Evolutionary conservation across 2,888 invertebrate species (phyloP).

Genomic region (Sussaba pulchella): DNA sequence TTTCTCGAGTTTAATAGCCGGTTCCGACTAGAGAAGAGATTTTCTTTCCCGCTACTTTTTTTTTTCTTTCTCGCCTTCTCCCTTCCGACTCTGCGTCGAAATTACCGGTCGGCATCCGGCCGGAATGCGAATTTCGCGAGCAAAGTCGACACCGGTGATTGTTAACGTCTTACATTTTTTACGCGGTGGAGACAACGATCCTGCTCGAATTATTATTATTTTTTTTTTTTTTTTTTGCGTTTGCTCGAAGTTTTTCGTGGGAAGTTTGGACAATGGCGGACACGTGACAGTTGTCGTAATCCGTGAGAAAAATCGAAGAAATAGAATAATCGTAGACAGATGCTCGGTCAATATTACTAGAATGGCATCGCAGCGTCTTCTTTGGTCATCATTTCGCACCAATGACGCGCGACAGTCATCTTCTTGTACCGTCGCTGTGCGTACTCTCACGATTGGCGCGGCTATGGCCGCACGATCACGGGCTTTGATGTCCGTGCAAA

Average conservation of each 20-base stretch:
- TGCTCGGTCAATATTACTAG: conserved; percentile 29
- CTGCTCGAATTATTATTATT: background rate
- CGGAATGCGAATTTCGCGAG: conserved; percentile 6
- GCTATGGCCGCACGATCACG: conserved; percentile 32
- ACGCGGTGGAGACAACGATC: background rate
- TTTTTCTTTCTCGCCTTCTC: conserved; percentile 11
- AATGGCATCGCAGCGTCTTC: conserved; percentile 8
- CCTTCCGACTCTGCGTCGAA: conserved; percentile 13
- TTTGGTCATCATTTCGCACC: conserved; percentile 46
- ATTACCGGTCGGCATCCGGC: conserved; percentile 28
- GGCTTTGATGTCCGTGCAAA: conserved; percentile 27
- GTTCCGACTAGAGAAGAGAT: background rate
- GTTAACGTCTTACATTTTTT: background rate
- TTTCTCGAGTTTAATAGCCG: conserved; percentile 24
- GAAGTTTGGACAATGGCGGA: background rate
- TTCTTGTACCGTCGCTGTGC: conserved; percentile 9
- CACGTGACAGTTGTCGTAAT: background rate
- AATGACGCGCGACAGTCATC: conserved; percentile 9
- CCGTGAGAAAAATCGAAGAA: conserved; percentile 4
- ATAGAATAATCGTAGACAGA: conserved; percentile 10
- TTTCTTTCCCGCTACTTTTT: background rate
- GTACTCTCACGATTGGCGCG: conserved; percentile 31
- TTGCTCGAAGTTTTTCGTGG: background rate
- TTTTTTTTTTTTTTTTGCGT: background rate
- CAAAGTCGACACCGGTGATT: background rate